These are phyloP conservation scores for Brienomyrus longianalis DNA, from an alignment of 2,113 vertebrate genomes.

Conservation along the genomic window DNA sequence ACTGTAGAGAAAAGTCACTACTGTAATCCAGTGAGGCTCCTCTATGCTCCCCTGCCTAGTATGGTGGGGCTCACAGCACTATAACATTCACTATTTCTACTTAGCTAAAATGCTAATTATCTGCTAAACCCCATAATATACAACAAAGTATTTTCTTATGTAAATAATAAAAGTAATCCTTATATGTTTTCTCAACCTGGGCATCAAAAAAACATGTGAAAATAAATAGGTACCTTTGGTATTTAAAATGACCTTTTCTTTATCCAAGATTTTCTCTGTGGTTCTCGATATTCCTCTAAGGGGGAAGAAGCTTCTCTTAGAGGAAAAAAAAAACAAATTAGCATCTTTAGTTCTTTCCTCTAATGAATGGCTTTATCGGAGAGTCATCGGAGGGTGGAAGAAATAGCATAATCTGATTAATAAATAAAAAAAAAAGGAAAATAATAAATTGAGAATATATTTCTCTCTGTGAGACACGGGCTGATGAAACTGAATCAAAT, in stretches of 20 bases:
- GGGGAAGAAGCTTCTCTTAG: conserved; percentile 36
- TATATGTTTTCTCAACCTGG: neutral
- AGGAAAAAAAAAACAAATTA: conserved; percentile 51
- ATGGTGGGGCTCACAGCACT: neutral
- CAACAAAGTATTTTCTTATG: neutral
- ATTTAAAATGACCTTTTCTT: conserved; percentile 1
- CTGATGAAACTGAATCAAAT: neutral
- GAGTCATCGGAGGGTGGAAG: conserved; percentile 36
- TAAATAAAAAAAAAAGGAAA: conserved; percentile 6
- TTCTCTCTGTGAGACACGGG: neutral
- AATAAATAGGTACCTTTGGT: neutral
- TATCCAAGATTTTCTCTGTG: conserved; percentile 26
- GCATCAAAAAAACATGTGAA: neutral
- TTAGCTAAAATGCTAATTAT: neutral
- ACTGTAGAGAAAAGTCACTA: neutral
- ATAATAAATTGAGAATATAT: neutral
- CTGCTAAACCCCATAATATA: neutral
- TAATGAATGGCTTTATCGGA: conserved; percentile 40
- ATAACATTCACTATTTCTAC: neutral
- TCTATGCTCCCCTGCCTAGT: neutral
- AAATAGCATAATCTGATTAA: conserved; percentile 35
- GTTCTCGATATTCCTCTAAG: neutral
- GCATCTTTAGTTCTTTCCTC: conserved; percentile 35
- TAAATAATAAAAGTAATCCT: neutral
- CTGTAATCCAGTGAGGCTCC: neutral